Evolutionary conservation across 1,140 invertebrate genomes (phyloP).

Genomic region (Cydia strobilella): DNA sequence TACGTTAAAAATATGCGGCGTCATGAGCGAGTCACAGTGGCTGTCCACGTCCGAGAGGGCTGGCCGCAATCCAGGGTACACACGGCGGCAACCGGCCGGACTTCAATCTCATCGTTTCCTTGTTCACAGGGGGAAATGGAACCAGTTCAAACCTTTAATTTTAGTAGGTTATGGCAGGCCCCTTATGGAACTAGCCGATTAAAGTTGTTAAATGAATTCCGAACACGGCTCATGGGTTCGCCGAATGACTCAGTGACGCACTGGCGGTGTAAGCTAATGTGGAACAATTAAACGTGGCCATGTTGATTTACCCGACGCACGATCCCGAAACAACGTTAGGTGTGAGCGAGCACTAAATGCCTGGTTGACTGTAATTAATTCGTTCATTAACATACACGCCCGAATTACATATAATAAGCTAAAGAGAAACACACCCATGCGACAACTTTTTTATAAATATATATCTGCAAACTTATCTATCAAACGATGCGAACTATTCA

Average conservation of each 20-base stretch:
- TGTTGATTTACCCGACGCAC: conserved; percentile 42
- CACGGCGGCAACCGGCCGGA: conserved; percentile 14
- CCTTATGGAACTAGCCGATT: conserved; percentile 27
- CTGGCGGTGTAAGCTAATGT: conserved; percentile 45
- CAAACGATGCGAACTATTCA: too few species aligned
- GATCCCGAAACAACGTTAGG: conserved; percentile 27
- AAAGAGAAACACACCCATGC: conserved; percentile 1
- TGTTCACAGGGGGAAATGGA: background rate
- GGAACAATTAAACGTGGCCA: conserved; percentile 44
- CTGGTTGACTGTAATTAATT: conserved; percentile 30
- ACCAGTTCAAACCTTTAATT: background rate
- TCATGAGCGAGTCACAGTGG: conserved; percentile 68
- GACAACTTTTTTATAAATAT: background rate
- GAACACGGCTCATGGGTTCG: conserved; percentile 11
- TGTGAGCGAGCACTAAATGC: conserved; percentile 9
- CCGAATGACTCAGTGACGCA: conserved; percentile 45
- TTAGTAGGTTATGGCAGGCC: background rate
- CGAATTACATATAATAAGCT: conserved; percentile 5
- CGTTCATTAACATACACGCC: conserved; percentile 25
- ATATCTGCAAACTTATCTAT: too few species aligned
- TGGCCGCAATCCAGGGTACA: conserved; percentile 49
- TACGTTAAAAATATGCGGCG: conserved; percentile 75
- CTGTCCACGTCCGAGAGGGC: conserved; percentile 50
- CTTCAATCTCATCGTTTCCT: background rate
- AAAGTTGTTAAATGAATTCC: conserved; percentile 37